These are phyloP conservation scores for Amphiura filiformis DNA, from an alignment of 35 echinoderm and acorn worm species.

Conservation along the genomic window DNA sequence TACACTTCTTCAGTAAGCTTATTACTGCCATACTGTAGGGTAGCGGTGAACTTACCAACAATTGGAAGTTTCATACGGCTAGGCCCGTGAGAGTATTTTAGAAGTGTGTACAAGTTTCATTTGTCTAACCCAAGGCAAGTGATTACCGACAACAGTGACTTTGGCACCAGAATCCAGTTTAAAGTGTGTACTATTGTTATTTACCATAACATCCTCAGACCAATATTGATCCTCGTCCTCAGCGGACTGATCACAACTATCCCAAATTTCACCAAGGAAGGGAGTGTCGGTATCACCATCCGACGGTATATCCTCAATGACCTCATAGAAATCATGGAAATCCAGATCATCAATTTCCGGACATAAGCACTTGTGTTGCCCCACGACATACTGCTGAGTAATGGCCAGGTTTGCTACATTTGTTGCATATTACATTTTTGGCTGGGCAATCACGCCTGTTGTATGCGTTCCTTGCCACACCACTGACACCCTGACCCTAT, in stretches of 20 bases:
- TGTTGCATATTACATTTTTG: constrained; percentile 4
- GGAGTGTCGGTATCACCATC: neutral
- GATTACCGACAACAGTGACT: constrained; percentile 15
- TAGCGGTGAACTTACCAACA: neutral
- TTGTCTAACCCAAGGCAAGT: neutral
- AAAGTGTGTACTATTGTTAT: constrained; percentile 13
- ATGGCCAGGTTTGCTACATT: neutral
- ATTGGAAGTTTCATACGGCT: neutral
- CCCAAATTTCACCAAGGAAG: constrained; percentile 8
- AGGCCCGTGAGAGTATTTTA: neutral
- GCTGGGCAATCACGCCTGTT: neutral
- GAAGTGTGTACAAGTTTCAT: neutral
- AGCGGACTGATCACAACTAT: neutral
- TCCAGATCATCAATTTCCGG: neutral
- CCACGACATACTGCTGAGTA: constrained; percentile 14
- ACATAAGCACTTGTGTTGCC: neutral
- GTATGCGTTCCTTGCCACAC: constrained; percentile 3
- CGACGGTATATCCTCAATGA: neutral
- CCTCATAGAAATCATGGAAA: neutral
- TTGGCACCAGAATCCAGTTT: constrained; percentile 21
- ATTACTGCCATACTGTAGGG: neutral
- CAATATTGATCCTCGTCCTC: constrained; percentile 19
- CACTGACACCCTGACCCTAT: neutral
- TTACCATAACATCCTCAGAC: neutral
- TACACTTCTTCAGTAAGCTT: constrained; percentile 21